Percentiles rank a stretch among this genome's conserved stretches.
Conservation (phyloP, 2,888 invertebrate genomes). For the Drosophila siamana region DNA sequence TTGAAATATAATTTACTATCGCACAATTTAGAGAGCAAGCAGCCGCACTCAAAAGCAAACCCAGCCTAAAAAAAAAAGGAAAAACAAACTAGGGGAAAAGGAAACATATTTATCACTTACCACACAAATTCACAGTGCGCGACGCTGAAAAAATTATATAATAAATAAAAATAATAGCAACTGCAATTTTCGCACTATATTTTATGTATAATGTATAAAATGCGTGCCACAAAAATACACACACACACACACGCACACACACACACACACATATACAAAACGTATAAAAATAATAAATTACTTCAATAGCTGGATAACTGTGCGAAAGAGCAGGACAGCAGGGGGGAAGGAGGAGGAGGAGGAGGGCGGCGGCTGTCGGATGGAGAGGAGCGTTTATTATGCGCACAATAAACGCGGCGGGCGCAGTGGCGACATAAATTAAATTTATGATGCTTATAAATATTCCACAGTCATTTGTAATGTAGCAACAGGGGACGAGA, state of each 20-base stretch:
- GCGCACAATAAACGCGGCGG: constrained; percentile 82
- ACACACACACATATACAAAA: constrained; percentile 45
- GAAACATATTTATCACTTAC: constrained; percentile 63
- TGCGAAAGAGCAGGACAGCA: constrained; percentile 14
- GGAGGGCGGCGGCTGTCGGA: constrained; percentile 4
- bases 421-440: constrained; percentile 77
- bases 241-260: constrained; percentile 25
- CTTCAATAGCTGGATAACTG: constrained; percentile 61
- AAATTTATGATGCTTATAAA: constrained; percentile 84
- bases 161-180: constrained; percentile 65
- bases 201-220: constrained; percentile 76
- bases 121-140: constrained; percentile 59
- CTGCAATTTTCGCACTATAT: constrained; percentile 79
- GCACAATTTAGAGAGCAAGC: constrained; percentile 23
- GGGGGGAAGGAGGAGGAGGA: background rate
- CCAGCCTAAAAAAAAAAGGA: constrained; percentile 10
- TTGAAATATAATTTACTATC: constrained; percentile 33
- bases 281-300: constrained; percentile 79
- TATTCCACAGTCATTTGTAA: constrained; percentile 83
- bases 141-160: constrained; percentile 39
- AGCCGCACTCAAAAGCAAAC: constrained; percentile 16
- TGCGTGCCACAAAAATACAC: constrained; percentile 66
- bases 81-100: constrained; percentile 14
- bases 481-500: constrained; percentile 60
- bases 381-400: constrained; percentile 74